These are phyloP conservation scores for Urechis unicinctus DNA, from an alignment of 2,888 invertebrate species.

Conservation along the genomic window DNA sequence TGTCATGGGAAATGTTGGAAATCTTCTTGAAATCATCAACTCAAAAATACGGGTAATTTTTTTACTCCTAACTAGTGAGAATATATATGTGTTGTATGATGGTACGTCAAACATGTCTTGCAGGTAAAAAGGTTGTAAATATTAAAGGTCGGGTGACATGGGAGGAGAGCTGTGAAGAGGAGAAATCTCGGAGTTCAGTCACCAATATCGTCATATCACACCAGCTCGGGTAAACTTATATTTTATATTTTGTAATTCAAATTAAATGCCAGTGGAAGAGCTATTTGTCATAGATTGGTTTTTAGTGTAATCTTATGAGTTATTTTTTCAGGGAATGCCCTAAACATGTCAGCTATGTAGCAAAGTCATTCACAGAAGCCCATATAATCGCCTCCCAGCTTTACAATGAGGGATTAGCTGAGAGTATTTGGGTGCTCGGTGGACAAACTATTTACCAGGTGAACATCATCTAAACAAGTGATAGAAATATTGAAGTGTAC, in stretches of 20 bases:
- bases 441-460: background rate
- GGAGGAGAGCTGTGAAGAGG: background rate
- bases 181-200: background rate
- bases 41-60: no score
- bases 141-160: constrained; percentile 4
- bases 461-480: no score
- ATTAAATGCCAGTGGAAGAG: no score
- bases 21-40: no score
- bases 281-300: no score
- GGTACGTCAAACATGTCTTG: no score
- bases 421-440: background rate
- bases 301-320: background rate
- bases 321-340: background rate
- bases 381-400: background rate
- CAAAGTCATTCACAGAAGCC: background rate
- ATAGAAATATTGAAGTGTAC: no score
- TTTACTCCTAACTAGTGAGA: no score
- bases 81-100: no score
- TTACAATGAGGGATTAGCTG: background rate
- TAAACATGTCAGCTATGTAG: background rate
- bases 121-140: constrained; percentile 2
- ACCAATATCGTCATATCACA: background rate
- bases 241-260: no score
- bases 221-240: background rate
- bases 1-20: no score